Evolutionary conservation across 1,140 invertebrate species (phyloP), one percentile per base, ranked within the genome.

Genomic region (Protaetia brevitarsis): DNA sequence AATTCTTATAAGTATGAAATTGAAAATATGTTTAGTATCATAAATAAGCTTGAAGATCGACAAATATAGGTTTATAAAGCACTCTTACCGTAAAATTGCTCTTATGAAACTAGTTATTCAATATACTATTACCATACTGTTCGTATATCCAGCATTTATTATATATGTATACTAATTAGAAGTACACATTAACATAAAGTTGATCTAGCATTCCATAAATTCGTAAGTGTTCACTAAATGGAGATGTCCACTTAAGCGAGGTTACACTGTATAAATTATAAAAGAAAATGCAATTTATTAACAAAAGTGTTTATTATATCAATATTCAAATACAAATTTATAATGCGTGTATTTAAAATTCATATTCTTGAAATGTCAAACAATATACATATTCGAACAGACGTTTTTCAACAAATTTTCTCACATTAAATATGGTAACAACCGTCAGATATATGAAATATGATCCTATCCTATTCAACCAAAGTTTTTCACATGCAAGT

Each of bases 321-420:
- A 45, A 45, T 45, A 16, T 45, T 19, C 41, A 45, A 45, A 21
- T 45, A 45, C 41, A 45, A 45, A 45, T 45, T 45, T 21, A 19
- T 45, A 45, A 45, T 21, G 41, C 41, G 7, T 45, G 8, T 13
- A 19, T 45, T 37, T 19, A 19, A 45, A 7, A 45, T 45, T 4
- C 23, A 19, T 13, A 45, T 19, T 45, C 23, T 21, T n/a, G 8
- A 45, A 45, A 45, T 21, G 23, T 45, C 8, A 13, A 19, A 45
- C 23, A 45, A 19, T 19, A 45, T n/a, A n/a, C n/a, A 45, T 45
- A 45, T 45, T 45, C 16, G 7, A 45, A 21, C 23, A 45, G 41
- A 45, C 16, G 16, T 45, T 13, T 19, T 4, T 13, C 23, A 45
- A 45, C 41, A 45, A 45, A 45, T 1, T 45, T 45, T 13, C 23